A percentile compares a stretch with the other conserved stretches of the same genome.
Evolutionary conservation across 2,888 invertebrate species (phyloP).

Genomic region (Kryphioiulus occultus): DNA sequence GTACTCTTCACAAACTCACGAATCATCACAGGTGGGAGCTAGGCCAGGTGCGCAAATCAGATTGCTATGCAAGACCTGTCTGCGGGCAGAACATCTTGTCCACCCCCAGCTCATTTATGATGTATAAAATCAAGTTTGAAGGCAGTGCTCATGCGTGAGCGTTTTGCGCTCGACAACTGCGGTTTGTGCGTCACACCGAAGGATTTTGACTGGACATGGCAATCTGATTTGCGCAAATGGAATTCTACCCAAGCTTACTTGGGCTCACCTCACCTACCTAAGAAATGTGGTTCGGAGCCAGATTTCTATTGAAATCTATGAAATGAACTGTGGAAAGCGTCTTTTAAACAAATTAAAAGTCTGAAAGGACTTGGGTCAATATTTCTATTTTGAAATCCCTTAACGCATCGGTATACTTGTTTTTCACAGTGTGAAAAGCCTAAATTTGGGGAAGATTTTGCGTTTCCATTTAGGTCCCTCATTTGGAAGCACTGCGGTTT

Average conservation of each 20-base stretch:
- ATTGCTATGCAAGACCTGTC: constrained; percentile 57
- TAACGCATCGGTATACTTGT: background rate
- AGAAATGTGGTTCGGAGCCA: background rate
- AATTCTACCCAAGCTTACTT: background rate
- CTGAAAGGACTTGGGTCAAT: background rate
- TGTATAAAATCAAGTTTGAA: background rate
- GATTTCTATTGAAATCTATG: background rate
- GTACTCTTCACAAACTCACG: constrained; percentile 56
- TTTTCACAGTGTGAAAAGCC: background rate
- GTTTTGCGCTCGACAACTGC: background rate
- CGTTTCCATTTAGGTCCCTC: background rate
- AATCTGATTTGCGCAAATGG: background rate
- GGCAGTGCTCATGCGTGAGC: background rate
- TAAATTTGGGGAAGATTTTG: background rate
- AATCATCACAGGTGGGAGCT: constrained; percentile 61
- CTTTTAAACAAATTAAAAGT: background rate
- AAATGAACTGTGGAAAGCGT: background rate
- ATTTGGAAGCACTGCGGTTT: background rate
- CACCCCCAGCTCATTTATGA: constrained; percentile 45
- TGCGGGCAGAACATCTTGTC: constrained; percentile 46
- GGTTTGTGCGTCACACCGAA: background rate
- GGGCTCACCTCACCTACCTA: background rate
- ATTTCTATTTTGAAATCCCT: background rate
- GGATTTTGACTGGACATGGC: background rate
- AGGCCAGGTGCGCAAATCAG: constrained; percentile 57